These are phyloP conservation scores for Sarcophaga subvicina DNA, from an alignment of 2,888 invertebrate species.

Conservation along the genomic window DNA sequence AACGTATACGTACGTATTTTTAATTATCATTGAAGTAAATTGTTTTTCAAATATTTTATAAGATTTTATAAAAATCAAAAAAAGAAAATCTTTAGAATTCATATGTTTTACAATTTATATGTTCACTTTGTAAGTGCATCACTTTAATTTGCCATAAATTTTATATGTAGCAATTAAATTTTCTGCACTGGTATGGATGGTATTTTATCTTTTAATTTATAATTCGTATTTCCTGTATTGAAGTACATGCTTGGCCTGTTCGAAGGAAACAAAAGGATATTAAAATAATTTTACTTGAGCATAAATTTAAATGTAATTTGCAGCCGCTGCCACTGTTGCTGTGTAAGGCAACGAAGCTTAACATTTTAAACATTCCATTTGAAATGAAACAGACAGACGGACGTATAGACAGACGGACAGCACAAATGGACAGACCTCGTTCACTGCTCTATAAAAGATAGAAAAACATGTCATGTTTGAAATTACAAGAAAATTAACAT, in stretches of 20 bases:
- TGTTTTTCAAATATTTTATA: no score
- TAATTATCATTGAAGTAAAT: no score
- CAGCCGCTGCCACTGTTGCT: slow-evolving; percentile 5
- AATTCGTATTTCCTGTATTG: slow-evolving; percentile 35
- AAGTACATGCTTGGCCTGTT: slow-evolving; percentile 20
- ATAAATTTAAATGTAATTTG: slow-evolving; percentile 52
- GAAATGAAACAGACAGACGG: slow-evolving; percentile 15
- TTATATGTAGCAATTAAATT: neutral
- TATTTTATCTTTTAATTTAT: slow-evolving; percentile 33
- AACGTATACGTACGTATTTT: no score
- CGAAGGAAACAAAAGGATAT: slow-evolving; percentile 57
- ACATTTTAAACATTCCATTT: slow-evolving; percentile 47
- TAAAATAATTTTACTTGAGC: slow-evolving; percentile 55
- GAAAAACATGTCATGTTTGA: slow-evolving; percentile 45
- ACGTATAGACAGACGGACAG: neutral
- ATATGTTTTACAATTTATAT: neutral
- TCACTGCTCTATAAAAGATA: neutral
- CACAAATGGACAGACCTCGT: neutral
- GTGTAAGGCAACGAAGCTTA: slow-evolving; percentile 46
- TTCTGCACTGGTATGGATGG: neutral
- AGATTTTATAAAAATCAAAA: no score
- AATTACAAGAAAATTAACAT: slow-evolving; percentile 53
- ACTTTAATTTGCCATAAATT: slow-evolving; percentile 35
- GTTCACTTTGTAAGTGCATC: slow-evolving; percentile 16
- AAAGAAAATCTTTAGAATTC: neutral